These are phyloP conservation scores for Chironomus tepperi DNA, from an alignment of 1,140 invertebrate species.

Conservation along the genomic window DNA sequence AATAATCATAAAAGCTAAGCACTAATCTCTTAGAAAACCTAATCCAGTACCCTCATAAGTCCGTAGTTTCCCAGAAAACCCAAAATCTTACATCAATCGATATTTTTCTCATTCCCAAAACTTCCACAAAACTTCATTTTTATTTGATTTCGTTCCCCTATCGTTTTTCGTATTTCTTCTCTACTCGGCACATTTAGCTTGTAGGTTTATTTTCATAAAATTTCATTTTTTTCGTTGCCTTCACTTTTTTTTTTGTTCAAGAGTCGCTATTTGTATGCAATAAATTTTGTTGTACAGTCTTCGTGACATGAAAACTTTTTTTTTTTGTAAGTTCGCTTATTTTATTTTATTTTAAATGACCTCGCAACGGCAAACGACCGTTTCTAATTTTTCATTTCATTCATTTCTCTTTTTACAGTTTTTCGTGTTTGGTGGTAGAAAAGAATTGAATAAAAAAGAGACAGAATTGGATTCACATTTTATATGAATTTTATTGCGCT, in stretches of 20 bases:
- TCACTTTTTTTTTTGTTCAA: not conserved
- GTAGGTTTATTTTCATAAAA: not conserved
- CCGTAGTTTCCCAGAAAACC: too few relatives aligned
- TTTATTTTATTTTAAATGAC: not conserved
- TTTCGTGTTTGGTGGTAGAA: not conserved
- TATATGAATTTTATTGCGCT: slow-evolving; percentile 3
- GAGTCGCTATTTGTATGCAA: not conserved
- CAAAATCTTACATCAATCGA: not conserved
- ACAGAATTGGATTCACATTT: not conserved
- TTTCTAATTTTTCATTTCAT: not conserved
- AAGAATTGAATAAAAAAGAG: not conserved
- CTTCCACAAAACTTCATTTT: slow-evolving; percentile 14
- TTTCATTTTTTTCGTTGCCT: not conserved
- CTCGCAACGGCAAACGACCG: not conserved
- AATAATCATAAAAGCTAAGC: too few relatives aligned
- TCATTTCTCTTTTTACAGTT: not conserved
- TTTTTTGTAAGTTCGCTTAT: not conserved
- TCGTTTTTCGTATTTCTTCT: slow-evolving; percentile 15
- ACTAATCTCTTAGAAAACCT: too few relatives aligned
- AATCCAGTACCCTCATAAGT: too few relatives aligned
- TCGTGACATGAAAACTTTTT: not conserved
- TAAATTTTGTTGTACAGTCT: slow-evolving; percentile 14
- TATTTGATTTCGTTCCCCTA: slow-evolving; percentile 22
- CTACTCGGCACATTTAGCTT: not conserved
- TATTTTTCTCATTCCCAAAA: not conserved